These are phyloP conservation scores for Sus cebifrons DNA, from an alignment of 2,797 vertebrate species.

Conservation along the genomic window DNA sequence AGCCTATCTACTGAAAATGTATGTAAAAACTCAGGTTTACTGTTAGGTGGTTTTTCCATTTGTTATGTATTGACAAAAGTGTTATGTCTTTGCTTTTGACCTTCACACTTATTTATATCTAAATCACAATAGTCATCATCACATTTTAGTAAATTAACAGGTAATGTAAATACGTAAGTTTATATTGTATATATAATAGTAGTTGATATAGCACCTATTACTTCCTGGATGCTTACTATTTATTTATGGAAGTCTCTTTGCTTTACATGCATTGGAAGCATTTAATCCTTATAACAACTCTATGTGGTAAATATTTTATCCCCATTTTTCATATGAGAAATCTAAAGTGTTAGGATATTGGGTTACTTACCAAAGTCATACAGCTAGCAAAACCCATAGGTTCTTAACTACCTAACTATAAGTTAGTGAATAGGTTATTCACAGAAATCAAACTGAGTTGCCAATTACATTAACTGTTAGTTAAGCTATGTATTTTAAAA, in stretches of 20 bases:
- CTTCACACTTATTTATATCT: neutral
- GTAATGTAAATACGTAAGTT: neutral
- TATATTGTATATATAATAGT: neutral
- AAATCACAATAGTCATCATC: neutral
- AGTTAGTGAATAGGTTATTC: neutral
- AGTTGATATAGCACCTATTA: neutral
- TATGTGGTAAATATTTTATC: neutral
- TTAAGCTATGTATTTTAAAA: slow-evolving; percentile 26
- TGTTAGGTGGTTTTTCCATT: neutral
- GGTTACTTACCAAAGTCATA: neutral
- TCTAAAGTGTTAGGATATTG: neutral
- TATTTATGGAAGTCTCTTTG: neutral
- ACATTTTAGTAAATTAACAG: slow-evolving; percentile 23
- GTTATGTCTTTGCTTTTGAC: slow-evolving; percentile 33
- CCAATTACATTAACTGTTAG: neutral
- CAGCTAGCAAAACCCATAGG: neutral
- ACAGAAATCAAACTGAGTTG: neutral
- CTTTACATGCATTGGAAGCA: neutral
- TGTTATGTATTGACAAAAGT: neutral
- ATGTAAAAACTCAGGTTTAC: slow-evolving; percentile 1
- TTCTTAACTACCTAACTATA: neutral
- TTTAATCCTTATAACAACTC: neutral
- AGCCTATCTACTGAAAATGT: neutral
- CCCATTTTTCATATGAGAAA: neutral
- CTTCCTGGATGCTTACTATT: neutral